phyloP scores from a whole-genome alignment of 2,888 invertebrate genomes.

The Peribatodes rhomboidaria region DNA sequence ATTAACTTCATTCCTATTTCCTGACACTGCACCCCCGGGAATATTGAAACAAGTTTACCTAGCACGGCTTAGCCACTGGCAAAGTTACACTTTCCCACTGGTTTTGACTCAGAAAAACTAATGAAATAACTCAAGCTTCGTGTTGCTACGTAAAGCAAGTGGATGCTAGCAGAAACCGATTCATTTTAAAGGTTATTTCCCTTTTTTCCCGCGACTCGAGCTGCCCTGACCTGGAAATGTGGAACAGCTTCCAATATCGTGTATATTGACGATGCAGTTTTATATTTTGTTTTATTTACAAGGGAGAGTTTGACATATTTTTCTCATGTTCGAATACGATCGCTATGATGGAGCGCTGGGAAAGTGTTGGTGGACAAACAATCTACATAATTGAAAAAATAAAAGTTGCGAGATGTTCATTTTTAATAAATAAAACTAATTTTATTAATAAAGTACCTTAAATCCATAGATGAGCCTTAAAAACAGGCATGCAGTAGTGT shows the following conservation, averaged over 20 bases:
- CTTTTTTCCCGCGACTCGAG: constrained; percentile 10
- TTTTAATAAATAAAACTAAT: too few relatives aligned
- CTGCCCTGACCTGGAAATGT: constrained; percentile 24
- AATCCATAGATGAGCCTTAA: too few relatives aligned
- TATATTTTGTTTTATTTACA: constrained; percentile 20
- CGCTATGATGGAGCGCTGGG: neutral
- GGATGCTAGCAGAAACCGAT: constrained; percentile 23
- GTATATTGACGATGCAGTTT: constrained; percentile 19
- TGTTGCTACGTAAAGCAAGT: constrained; percentile 25
- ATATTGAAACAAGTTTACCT: constrained; percentile 28
- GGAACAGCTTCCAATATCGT: constrained; percentile 17
- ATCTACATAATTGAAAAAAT: neutral
- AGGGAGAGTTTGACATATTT: constrained; percentile 10
- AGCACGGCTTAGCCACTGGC: constrained; percentile 5
- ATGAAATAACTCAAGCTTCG: constrained; percentile 23
- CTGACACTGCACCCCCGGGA: constrained; percentile 28
- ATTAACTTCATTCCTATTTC: constrained; percentile 60
- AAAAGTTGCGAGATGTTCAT: neutral
- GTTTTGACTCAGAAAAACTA: constrained; percentile 25
- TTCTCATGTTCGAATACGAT: constrained; percentile 5
- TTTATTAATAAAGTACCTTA: too few relatives aligned
- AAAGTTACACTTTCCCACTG: constrained; percentile 15
- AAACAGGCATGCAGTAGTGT: too few relatives aligned
- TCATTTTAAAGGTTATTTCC: constrained; percentile 27
- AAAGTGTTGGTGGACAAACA: neutral